A percentile compares a stretch with the other conserved stretches of the same genome.
Conservation (phyloP, 2,797 vertebrate genomes). For the Varecia variegata region DNA sequence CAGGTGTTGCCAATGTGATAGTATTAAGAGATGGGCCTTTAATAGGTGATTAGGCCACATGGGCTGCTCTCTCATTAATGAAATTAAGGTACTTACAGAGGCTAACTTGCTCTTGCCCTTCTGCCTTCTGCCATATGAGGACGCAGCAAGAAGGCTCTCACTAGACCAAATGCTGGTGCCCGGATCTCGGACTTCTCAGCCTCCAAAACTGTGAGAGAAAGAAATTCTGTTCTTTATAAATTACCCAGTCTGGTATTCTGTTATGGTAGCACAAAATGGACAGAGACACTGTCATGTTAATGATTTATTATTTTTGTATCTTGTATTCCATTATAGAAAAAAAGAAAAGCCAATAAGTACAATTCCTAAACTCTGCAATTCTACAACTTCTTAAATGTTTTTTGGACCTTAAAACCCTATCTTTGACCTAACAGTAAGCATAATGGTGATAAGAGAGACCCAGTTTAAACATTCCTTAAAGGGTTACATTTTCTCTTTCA, state of each 20-base stretch:
- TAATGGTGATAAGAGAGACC: constrained; percentile 8
- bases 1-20: background rate
- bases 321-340: background rate
- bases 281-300: background rate
- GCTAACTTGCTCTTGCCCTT: background rate
- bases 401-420: background rate
- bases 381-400: background rate
- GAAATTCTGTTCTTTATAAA: background rate
- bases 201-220: background rate
- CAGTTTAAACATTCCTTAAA: constrained; percentile 44
- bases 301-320: constrained; percentile 38
- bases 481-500: constrained; percentile 38
- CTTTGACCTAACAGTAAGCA: background rate
- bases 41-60: background rate
- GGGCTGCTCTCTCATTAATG: background rate
- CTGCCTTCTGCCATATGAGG: background rate
- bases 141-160: background rate
- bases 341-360: background rate
- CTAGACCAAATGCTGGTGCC: background rate
- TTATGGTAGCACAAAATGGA: background rate
- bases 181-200: background rate
- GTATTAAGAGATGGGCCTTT: background rate
- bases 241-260: background rate
- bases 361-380: background rate
- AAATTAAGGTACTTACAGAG: background rate